phyloP scores from a whole-genome alignment of 2,888 invertebrate genomes.

The Margaritifera margaritifera region DNA sequence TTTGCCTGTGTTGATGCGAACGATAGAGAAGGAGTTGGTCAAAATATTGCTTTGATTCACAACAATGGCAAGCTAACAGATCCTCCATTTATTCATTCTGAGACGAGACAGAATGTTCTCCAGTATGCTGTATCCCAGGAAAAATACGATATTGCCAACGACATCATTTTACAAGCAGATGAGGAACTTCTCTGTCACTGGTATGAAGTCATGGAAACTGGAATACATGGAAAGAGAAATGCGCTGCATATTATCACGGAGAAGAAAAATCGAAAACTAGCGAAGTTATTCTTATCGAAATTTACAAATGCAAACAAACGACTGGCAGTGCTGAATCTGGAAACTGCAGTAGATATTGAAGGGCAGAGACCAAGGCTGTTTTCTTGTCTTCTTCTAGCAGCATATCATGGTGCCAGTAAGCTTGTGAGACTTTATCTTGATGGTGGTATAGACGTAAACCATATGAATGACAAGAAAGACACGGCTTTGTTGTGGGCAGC shows the following conservation, averaged over 20 bases:
- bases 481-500: slow-evolving; percentile 67
- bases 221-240: slow-evolving; percentile 44
- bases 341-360: slow-evolving; percentile 54
- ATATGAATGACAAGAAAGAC: slow-evolving; percentile 62
- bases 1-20: too few species aligned
- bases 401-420: slow-evolving; percentile 43
- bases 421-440: slow-evolving; percentile 52
- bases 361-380: slow-evolving; percentile 65
- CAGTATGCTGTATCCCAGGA: slow-evolving; percentile 24
- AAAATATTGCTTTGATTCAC: too few species aligned
- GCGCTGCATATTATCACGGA: slow-evolving; percentile 58
- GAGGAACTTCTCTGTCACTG: slow-evolving; percentile 28
- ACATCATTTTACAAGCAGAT: slow-evolving; percentile 14
- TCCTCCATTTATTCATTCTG: neutral
- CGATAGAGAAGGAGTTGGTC: too few species aligned
- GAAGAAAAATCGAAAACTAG: slow-evolving; percentile 42
- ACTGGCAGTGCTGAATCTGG: slow-evolving; percentile 22
- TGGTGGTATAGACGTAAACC: slow-evolving; percentile 48
- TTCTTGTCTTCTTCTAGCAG: slow-evolving; percentile 54
- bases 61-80: too few species aligned
- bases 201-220: slow-evolving; percentile 24
- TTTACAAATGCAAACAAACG: slow-evolving; percentile 3
- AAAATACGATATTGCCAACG: slow-evolving; percentile 15
- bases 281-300: slow-evolving; percentile 22
- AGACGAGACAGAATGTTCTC: slow-evolving; percentile 23